Percentiles rank a stretch among this genome's conserved stretches.
Evolutionary conservation across 2,888 invertebrate genomes (phyloP).

Genomic region (Folsomia candida): DNA sequence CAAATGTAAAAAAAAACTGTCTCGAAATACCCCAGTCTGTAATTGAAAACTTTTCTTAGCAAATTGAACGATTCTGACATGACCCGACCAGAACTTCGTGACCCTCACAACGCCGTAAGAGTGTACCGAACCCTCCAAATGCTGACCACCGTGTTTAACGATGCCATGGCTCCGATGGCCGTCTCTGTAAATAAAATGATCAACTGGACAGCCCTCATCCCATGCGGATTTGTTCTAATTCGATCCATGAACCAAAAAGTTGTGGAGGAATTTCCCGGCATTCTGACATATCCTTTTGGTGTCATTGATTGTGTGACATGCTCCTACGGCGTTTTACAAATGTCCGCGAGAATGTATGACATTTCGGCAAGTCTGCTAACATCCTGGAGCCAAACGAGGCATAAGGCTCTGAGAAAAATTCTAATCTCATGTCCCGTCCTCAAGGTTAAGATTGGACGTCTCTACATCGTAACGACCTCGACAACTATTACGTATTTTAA

Average conservation of each 20-base stretch:
- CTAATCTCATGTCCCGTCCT: constrained; percentile 28
- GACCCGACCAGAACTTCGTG: not conserved
- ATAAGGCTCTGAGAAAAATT: constrained; percentile 23
- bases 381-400: no score
- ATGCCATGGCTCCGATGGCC: not conserved
- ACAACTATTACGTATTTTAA: constrained; percentile 32
- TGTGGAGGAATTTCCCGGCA: not conserved
- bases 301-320: no score
- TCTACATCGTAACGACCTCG: constrained; percentile 29
- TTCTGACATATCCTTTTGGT: no score
- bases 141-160: not conserved
- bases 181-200: not conserved
- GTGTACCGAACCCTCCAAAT: not conserved
- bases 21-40: not conserved
- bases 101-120: not conserved
- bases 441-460: constrained; percentile 25
- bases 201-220: not conserved
- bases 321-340: no score
- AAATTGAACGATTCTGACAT: not conserved
- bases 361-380: no score
- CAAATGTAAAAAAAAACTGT: not conserved
- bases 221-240: not conserved
- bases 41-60: no score
- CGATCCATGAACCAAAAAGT: not conserved
- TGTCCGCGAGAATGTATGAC: no score